Conservation (phyloP, 2,113 vertebrate species). For the Corythaixoides concolor region DNA sequence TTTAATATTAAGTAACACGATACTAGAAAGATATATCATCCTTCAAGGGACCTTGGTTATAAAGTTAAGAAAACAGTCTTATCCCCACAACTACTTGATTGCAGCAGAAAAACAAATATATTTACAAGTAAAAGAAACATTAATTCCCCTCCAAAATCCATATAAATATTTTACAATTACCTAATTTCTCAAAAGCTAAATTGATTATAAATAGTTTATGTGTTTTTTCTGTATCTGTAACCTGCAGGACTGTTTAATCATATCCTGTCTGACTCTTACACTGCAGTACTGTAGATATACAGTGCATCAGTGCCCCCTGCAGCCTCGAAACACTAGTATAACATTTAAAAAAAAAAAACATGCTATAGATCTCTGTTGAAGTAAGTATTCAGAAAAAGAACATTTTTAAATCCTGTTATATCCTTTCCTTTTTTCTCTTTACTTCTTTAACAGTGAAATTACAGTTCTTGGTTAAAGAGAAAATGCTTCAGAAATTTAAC, state of each 20-base stretch:
- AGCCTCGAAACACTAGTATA: constrained; percentile 9
- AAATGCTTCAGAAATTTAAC: not conserved
- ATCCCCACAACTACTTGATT: not conserved
- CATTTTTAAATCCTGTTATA: not conserved
- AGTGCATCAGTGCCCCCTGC: constrained; percentile 75
- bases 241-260: constrained; percentile 64
- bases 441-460: not conserved
- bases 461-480: not conserved
- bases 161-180: constrained; percentile 74
- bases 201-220: constrained; percentile 75
- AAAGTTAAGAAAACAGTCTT: constrained; percentile 57
- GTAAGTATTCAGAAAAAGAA: not conserved
- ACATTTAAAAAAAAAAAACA: not conserved
- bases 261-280: constrained; percentile 40
- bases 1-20: constrained; percentile 45
- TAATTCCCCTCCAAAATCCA: constrained; percentile 53
- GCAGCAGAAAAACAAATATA: constrained; percentile 52
- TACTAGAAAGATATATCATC: constrained; percentile 43
- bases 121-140: constrained; percentile 63
- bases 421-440: not conserved
- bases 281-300: not conserved
- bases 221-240: constrained; percentile 63
- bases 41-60: constrained; percentile 68
- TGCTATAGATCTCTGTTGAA: not conserved
- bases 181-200: constrained; percentile 72